Evolutionary conservation across 2,113 vertebrate species (phyloP), one percentile per base, ranked within the genome.

Genomic region (Bombycilla garrulus): DNA sequence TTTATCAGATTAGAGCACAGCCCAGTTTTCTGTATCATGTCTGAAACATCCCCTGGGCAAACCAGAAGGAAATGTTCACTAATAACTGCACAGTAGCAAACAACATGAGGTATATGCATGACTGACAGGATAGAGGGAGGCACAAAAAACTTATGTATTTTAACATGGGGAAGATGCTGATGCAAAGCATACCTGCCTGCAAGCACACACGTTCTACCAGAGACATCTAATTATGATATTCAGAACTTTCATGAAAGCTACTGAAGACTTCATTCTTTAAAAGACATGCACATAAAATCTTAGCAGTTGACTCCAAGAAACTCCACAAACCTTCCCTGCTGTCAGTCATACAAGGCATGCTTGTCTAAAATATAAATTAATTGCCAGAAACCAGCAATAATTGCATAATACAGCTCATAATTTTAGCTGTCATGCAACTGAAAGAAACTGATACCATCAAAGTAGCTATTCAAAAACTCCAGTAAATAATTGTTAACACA

Each of bases 71-170:
- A 71, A 84, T 25, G 24, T 16, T 79, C 29, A 35, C 19, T 15
- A 28, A 31, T 67, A 20, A 71, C 60, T 81, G 82, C 73, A 82
- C 25, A 31, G 26, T 0, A 81, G 69, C 21, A 71, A 77, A n/a
- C 0, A 0, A 17, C 15, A 23, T 12, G 21, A 86, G n/a, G 35
- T 28, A 66, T 3, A 3, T 10, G 31, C 51, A 62, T 1, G 1
- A 56, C 44, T 51, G 62, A 78, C 38, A 35, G 9, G 35, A 81
- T 1, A 9, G 36, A 72, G 3, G 16, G 11, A 86, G 23, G 38
- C 38, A 38, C 9, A 84, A 58, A 35, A 78, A 8, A 83, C 15
- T 8, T 18, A 10, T 3, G 13, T 31, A 76, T 5, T 70, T 26
- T 33, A 72, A 64, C 42, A 47, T 3, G 6, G n/a, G 14, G 11